Conservation (phyloP, 2,113 vertebrate species). For the Triplophysa tibetana region DNA sequence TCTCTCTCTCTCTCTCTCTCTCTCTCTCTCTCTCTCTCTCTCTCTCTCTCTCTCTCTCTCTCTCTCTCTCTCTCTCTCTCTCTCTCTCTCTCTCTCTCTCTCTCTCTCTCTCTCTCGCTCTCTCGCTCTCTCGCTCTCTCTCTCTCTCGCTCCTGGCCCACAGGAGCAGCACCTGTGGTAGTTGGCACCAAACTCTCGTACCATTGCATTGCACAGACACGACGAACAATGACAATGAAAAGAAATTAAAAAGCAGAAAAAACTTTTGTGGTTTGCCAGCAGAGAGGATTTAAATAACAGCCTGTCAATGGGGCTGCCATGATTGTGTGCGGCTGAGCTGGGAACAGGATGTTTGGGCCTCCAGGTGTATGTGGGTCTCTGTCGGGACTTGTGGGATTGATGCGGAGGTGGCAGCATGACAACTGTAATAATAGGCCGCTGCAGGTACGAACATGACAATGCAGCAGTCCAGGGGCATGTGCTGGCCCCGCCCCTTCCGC, state of each 20-base stretch:
- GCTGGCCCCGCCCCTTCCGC: constrained; percentile 61
- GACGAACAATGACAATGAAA: constrained; percentile 60
- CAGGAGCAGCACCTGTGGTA: constrained; percentile 16
- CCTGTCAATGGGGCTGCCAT: constrained; percentile 28
- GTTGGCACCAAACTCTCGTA: constrained; percentile 38
- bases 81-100: too few species aligned
- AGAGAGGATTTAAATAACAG: constrained; percentile 33
- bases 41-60: too few species aligned
- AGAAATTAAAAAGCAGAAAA: constrained; percentile 61
- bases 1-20: too few species aligned
- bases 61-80: too few species aligned
- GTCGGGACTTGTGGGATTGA: constrained; percentile 59
- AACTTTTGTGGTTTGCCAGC: constrained; percentile 60
- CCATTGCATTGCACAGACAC: constrained; percentile 42
- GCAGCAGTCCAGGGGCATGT: constrained; percentile 65
- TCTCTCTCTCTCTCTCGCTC: too few species aligned
- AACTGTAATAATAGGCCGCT: constrained; percentile 73
- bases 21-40: too few species aligned
- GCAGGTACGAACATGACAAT: constrained; percentile 77
- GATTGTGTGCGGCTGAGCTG: constrained; percentile 62
- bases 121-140: background rate
- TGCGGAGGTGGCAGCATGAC: constrained; percentile 69
- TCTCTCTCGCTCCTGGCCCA: too few species aligned
- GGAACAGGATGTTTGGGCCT: constrained; percentile 65
- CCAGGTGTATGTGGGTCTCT: constrained; percentile 72